Percentiles rank a stretch among this genome's conserved stretches.
Conservation (phyloP, 2,888 invertebrate genomes). For the Calephelis perditalis region DNA sequence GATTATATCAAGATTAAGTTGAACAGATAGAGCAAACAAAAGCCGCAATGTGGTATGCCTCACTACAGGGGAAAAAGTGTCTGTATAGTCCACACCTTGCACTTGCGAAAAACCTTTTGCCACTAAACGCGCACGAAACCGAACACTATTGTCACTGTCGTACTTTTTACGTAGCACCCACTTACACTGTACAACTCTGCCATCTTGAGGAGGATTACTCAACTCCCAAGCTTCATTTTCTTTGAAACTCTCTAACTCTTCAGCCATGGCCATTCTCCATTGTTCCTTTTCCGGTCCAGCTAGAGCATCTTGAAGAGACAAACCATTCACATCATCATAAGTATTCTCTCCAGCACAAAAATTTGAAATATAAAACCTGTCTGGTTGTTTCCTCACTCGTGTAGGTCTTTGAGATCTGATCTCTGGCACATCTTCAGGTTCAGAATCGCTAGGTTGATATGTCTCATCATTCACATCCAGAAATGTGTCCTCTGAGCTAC, state of each 20-base stretch:
- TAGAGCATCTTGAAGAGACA: neutral
- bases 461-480: too few relatives aligned
- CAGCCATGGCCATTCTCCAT: constrained; percentile 19
- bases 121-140: constrained; percentile 21
- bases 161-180: constrained; percentile 20
- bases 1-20: neutral
- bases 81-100: constrained; percentile 6
- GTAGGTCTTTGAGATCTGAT: neutral
- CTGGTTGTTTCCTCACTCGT: constrained; percentile 4
- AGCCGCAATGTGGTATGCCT: constrained; percentile 1
- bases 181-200: constrained; percentile 22
- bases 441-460: too few relatives aligned
- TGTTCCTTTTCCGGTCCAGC: constrained; percentile 18
- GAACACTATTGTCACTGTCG: constrained; percentile 22
- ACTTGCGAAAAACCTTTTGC: constrained; percentile 9
- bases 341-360: neutral
- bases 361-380: constrained; percentile 13
- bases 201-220: constrained; percentile 20
- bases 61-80: constrained; percentile 7
- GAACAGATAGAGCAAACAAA: constrained; percentile 3
- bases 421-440: too few relatives aligned
- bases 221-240: constrained; percentile 27
- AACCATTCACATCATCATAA: constrained; percentile 8
- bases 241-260: constrained; percentile 23
- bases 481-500: too few relatives aligned